Base-by-base conservation (phyloP, 2,797 vertebrate species). In the Natrix natrix region DNA sequence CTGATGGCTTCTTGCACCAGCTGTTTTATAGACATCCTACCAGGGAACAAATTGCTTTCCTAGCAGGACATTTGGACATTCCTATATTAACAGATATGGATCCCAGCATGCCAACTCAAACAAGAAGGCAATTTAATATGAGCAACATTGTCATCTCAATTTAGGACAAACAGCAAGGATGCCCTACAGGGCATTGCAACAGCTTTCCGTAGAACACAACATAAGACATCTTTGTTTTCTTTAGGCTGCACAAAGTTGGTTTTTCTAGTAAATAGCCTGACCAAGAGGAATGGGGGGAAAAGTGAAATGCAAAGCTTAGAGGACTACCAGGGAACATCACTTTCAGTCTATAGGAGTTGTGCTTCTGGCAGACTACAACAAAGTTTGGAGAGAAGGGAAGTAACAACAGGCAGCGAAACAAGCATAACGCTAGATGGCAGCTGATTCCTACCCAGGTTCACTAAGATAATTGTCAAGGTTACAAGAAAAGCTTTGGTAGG, bases 41-140 rank as follows among this genome's bases (percentile, higher is more conserved):
- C 55, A 98, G 96, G 98, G 97, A 98, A 97, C 98, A 98, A 98
- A 98, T 98, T 98, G 97, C 98, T 97, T 98, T 98, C 97, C 96
- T 97, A 96, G 98, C 97, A 98, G 98, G 98, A 97, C 97, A 96
- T 96, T 96, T 97, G 98, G 98, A 98, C 98, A 97, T 96, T 97
- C 96, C 94, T 97, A 97, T 96, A 97, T 97, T 98, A 97, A 98
- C 97, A 97, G 98, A 98, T 97, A 97, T 92, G 96, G 97, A 97
- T 97, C 98, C 97, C 98, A 98, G 98, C 98, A 98, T 94, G 98
- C 96, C 95, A 96, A 97, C 96, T 95, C 97, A 96, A 97, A 97
- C 95, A 94, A 96, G 95, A 97, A 97, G 96, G 97, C 97, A 97
- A 97, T 98, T 98, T 97, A 97, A 97, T 97, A 97, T 97, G 97